Evolutionary conservation across 2,113 vertebrate species (phyloP).

Genomic region (Tympanuchus pallidicinctus): DNA sequence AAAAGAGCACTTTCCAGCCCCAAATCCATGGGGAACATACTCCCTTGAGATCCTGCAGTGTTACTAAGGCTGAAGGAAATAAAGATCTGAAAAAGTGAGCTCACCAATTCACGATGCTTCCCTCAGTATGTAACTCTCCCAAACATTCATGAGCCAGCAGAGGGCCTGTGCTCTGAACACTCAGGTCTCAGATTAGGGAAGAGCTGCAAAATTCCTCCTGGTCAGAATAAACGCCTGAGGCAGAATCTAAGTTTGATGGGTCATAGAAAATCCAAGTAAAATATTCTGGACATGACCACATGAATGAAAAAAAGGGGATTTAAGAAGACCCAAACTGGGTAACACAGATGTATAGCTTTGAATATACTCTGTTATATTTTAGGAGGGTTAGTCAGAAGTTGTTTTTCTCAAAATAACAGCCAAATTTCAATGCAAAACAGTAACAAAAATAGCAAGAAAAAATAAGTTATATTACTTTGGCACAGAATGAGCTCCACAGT

Average conservation of each 20-base stretch:
- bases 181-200: neutral
- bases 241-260: neutral
- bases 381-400: neutral
- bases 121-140: neutral
- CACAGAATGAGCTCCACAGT: slow-evolving; percentile 94
- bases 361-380: neutral
- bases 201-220: neutral
- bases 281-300: neutral
- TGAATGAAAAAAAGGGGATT: neutral
- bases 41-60: neutral
- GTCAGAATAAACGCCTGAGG: neutral
- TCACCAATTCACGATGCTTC: neutral
- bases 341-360: neutral
- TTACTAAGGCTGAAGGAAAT: neutral
- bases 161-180: neutral
- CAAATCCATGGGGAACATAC: neutral
- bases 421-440: neutral
- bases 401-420: neutral
- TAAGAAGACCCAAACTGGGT: neutral
- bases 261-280: neutral
- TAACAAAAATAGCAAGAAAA: neutral
- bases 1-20: neutral
- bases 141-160: neutral
- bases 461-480: slow-evolving; percentile 82
- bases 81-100: neutral